phyloP scores from a whole-genome alignment of 2,888 invertebrate species.

The Lamproptera curius region DNA sequence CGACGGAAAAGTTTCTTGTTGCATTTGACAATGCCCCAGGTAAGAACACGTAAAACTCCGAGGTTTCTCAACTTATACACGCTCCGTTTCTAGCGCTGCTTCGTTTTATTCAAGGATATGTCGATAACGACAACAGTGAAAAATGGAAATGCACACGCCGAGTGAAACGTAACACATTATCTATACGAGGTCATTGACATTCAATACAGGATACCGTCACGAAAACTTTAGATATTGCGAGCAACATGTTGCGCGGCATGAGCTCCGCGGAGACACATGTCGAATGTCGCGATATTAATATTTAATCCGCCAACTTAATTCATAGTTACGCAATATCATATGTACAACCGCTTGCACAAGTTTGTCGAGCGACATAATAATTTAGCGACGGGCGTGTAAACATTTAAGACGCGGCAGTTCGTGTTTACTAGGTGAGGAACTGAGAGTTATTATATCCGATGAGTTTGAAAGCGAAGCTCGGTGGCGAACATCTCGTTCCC shows the following conservation, averaged over 20 bases:
- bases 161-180: slow-evolving; percentile 2
- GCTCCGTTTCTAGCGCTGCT: slow-evolving; percentile 21
- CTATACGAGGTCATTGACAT: slow-evolving; percentile 25
- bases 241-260: slow-evolving; percentile 27
- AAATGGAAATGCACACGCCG: slow-evolving; percentile 19
- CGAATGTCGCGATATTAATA: slow-evolving; percentile 31
- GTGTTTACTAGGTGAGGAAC: slow-evolving; percentile 11
- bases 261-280: slow-evolving; percentile 21
- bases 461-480: slow-evolving; percentile 13
- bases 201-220: slow-evolving; percentile 13
- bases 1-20: slow-evolving; percentile 36
- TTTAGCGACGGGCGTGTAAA: neutral
- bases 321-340: slow-evolving; percentile 13
- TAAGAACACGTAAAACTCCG: slow-evolving; percentile 31
- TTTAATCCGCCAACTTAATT: slow-evolving; percentile 35
- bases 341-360: neutral
- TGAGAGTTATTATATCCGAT: slow-evolving; percentile 14
- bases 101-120: slow-evolving; percentile 11
- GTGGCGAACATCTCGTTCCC: slow-evolving; percentile 16
- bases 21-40: slow-evolving; percentile 34
- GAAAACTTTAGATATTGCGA: slow-evolving; percentile 29
- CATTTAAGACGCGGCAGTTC: neutral
- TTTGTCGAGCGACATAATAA: neutral
- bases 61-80: slow-evolving; percentile 30
- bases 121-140: slow-evolving; percentile 22